Conservation (phyloP, 2,113 vertebrate species). For the Gasterosteus nipponicus region DNA sequence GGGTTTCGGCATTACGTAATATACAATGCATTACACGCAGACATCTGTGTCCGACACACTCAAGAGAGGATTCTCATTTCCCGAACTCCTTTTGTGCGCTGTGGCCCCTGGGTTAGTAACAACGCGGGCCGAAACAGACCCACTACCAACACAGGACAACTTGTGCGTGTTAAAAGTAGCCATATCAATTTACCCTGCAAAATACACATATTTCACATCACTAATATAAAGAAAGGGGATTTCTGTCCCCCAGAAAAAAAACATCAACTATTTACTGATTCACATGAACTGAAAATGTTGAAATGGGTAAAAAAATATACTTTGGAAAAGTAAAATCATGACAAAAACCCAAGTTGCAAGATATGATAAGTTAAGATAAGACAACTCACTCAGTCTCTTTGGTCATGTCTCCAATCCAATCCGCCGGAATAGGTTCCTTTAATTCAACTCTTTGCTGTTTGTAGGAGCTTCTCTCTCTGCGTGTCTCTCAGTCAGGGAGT, state of each 20-base stretch:
- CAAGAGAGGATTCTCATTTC: conserved; percentile 64
- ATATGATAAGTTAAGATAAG: background rate
- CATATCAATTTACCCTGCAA: conserved; percentile 72
- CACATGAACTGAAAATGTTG: background rate
- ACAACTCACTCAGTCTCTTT: conserved; percentile 85
- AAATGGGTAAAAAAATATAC: background rate
- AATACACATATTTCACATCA: conserved; percentile 72
- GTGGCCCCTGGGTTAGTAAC: conserved; percentile 69
- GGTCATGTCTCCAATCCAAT: conserved; percentile 82
- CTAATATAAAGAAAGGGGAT: conserved; percentile 29
- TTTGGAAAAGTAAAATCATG: background rate
- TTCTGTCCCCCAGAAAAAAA: conserved; percentile 1
- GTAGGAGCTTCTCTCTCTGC: conserved; percentile 24
- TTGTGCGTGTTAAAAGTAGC: conserved; percentile 43
- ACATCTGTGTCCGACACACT: conserved; percentile 57
- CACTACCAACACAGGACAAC: conserved; percentile 12
- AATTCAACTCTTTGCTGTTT: conserved; percentile 25
- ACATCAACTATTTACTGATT: background rate
- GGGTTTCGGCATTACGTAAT: conserved; percentile 74
- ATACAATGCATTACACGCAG: conserved; percentile 70
- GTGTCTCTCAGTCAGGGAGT: conserved; percentile 22
- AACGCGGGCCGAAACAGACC: conserved; percentile 56
- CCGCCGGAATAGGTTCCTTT: conserved; percentile 67
- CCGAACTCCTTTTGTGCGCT: conserved; percentile 61
- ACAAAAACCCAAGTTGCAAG: background rate